Percentiles rank a stretch among this genome's conserved stretches.
phyloP scores from a whole-genome alignment of 2,113 vertebrate species.

The Trichomycterus rosablanca region DNA sequence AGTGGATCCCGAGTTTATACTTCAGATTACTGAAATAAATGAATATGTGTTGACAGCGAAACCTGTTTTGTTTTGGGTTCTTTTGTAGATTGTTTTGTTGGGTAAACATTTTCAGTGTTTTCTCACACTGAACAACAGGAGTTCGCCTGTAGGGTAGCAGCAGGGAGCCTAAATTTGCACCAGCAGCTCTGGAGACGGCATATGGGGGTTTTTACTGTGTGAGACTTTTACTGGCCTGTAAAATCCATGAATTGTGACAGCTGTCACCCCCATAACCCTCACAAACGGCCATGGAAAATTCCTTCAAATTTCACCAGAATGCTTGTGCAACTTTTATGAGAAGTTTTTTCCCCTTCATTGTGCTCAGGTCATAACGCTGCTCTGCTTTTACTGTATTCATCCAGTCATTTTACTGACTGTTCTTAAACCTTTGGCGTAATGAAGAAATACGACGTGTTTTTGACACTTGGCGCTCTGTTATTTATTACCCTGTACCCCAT shows the following conservation, averaged over 20 bases:
- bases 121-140: conserved; percentile 13
- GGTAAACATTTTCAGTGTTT: conserved; percentile 4
- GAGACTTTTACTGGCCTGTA: conserved; percentile 44
- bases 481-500: conserved; percentile 6
- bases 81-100: too few relatives aligned
- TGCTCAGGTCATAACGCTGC: background rate
- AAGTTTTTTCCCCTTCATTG: background rate
- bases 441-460: conserved; percentile 15
- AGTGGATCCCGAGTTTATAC: too few relatives aligned
- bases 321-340: conserved; percentile 4
- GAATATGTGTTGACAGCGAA: too few relatives aligned
- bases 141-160: conserved; percentile 26
- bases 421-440: conserved; percentile 21
- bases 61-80: too few relatives aligned
- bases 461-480: conserved; percentile 1
- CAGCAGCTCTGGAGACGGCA: conserved; percentile 16
- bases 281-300: conserved; percentile 37
- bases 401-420: conserved; percentile 23
- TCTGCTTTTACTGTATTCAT: conserved; percentile 9
- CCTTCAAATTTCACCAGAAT: conserved; percentile 11
- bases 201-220: conserved; percentile 23
- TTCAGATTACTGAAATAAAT: too few relatives aligned
- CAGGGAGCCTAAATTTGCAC: conserved; percentile 37
- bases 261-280: conserved; percentile 28
- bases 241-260: conserved; percentile 33